A percentile compares a stretch with the other conserved stretches of the same genome.
Conservation (phyloP, 1,140 invertebrate genomes). For the Lepidurus couesii region DNA sequence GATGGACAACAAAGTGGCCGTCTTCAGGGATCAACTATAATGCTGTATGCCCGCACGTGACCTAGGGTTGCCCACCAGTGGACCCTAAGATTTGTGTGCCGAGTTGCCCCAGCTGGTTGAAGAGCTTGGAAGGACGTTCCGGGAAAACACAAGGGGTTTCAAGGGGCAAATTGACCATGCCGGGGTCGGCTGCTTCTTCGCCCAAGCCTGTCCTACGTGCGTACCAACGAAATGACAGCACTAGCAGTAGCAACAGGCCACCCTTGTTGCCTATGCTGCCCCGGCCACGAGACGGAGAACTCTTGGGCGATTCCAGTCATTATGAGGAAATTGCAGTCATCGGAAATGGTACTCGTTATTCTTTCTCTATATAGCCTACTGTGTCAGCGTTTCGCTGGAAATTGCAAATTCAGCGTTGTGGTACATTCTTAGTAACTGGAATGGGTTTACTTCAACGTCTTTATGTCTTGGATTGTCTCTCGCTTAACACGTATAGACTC, state of each 20-base stretch:
- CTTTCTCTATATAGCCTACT: background rate
- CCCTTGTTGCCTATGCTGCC: background rate
- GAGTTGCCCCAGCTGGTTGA: background rate
- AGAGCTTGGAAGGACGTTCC: background rate
- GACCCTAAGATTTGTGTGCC: constrained; percentile 1
- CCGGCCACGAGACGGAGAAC: background rate
- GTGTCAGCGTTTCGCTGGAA: background rate
- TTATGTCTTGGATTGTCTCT: too few species aligned
- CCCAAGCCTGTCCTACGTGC: background rate
- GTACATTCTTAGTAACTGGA: too few species aligned
- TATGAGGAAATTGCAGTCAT: constrained; percentile 34
- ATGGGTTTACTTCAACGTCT: too few species aligned
- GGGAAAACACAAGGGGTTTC: background rate
- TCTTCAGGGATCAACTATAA: background rate
- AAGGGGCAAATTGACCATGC: constrained; percentile 10
- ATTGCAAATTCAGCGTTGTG: too few species aligned
- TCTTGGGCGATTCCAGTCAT: constrained; percentile 33
- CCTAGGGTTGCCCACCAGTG: background rate
- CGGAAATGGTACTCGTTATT: constrained; percentile 27
- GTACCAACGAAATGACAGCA: constrained; percentile 1
- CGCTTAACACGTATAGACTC: too few species aligned
- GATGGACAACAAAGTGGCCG: background rate
- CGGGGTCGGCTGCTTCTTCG: constrained; percentile 22
- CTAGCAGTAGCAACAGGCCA: background rate
- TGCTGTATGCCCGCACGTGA: background rate